phyloP scores from a whole-genome alignment of 2,888 invertebrate genomes.

The Philopedon plagiatum region DNA sequence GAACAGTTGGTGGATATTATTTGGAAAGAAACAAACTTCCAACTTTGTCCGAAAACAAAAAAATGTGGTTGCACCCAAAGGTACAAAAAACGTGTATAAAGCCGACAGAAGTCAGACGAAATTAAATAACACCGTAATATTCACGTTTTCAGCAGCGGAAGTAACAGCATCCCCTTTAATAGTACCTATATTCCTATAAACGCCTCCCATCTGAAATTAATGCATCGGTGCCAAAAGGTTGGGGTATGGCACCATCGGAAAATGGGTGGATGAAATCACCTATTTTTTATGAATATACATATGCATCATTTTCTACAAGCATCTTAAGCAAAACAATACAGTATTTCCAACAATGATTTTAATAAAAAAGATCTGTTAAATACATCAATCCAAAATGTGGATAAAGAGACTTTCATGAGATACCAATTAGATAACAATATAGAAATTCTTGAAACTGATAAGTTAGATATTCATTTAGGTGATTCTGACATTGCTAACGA shows the following conservation, averaged over 20 bases:
- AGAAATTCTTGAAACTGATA: conserved; percentile 12
- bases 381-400: not conserved
- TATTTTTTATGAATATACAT: conserved; percentile 63
- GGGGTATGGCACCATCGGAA: conserved; percentile 58
- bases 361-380: no score
- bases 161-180: conserved; percentile 63
- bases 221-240: conserved; percentile 59
- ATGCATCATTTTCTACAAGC: conserved; percentile 59
- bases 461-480: not conserved
- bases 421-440: conserved; percentile 6
- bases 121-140: no score
- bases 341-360: no score
- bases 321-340: conserved; percentile 55
- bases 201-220: conserved; percentile 59
- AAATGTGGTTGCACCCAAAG: conserved; percentile 54
- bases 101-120: conserved; percentile 61
- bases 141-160: conserved; percentile 58
- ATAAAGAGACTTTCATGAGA: conserved; percentile 3
- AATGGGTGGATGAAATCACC: conserved; percentile 61
- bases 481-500: conserved; percentile 1
- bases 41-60: conserved; percentile 56
- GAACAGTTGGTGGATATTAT: no score
- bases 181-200: conserved; percentile 53
- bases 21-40: conserved; percentile 60
- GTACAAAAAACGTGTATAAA: conserved; percentile 63